Evolutionary conservation across 2,113 vertebrate species (phyloP).

Genomic region (Aspiorhynchus laticeps): DNA sequence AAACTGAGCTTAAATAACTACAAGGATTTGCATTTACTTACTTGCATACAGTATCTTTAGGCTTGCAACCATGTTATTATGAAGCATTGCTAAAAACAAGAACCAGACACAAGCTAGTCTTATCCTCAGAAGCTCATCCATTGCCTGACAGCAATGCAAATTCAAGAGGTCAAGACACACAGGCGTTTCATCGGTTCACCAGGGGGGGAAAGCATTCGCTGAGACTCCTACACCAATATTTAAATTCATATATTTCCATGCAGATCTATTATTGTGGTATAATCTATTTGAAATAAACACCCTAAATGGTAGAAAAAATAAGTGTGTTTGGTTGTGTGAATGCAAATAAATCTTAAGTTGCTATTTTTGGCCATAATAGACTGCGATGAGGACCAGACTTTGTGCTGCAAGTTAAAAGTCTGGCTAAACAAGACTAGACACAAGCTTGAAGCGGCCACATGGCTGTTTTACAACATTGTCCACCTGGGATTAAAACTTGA

Average conservation of each 20-base stretch:
- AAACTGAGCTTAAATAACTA: neutral
- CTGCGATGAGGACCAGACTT: neutral
- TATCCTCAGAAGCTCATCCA: neutral
- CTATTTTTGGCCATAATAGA: neutral
- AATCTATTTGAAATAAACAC: neutral
- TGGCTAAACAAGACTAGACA: neutral
- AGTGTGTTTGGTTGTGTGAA: neutral
- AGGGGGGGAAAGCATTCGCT: neutral
- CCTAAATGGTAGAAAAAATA: neutral
- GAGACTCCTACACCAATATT: neutral
- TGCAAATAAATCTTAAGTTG: neutral
- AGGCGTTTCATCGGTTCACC: neutral
- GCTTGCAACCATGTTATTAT: neutral
- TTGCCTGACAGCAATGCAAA: neutral
- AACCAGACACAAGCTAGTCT: neutral
- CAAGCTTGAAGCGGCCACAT: constrained; percentile 8
- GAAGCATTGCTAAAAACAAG: neutral
- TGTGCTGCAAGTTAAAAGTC: neutral
- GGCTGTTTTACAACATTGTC: neutral
- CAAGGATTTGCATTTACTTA: neutral
- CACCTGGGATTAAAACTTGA: constrained; percentile 14
- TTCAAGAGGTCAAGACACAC: neutral
- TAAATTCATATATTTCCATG: neutral
- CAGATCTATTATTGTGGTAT: neutral
- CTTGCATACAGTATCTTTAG: neutral